Conservation (phyloP, 1,140 invertebrate species). For the Trichonephila clavipes region DNA sequence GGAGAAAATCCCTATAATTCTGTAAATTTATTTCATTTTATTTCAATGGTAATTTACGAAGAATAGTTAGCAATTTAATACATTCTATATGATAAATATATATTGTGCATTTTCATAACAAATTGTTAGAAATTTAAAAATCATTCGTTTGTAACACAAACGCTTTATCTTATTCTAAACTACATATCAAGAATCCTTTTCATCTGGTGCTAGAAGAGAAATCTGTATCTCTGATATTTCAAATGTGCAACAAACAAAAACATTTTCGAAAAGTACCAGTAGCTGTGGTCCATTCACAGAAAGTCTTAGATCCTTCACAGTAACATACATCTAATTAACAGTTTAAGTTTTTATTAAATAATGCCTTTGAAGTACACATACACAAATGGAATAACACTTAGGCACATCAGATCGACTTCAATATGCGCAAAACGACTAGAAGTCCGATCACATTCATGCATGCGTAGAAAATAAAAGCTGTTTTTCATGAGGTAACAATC, state of each 20-base stretch:
- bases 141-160: neutral
- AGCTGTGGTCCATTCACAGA: neutral
- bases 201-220: neutral
- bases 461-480: conserved; percentile 19
- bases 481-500: conserved; percentile 68
- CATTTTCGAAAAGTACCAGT: neutral
- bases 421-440: conserved; percentile 29
- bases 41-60: neutral
- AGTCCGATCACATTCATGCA: conserved; percentile 66
- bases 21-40: neutral
- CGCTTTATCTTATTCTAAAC: neutral
- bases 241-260: neutral
- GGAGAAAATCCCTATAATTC: neutral
- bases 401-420: conserved; percentile 16
- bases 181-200: neutral
- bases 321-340: neutral
- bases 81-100: neutral
- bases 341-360: neutral
- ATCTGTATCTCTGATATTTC: neutral
- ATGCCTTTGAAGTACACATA: neutral
- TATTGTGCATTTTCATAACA: conserved; percentile 1
- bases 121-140: neutral
- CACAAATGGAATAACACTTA: neutral
- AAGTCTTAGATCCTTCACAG: neutral
- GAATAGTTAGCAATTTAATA: neutral